A percentile compares a stretch with the other conserved stretches of the same genome.
Evolutionary conservation across 2,797 vertebrate species (phyloP).

Genomic region (Luscinia luscinia): DNA sequence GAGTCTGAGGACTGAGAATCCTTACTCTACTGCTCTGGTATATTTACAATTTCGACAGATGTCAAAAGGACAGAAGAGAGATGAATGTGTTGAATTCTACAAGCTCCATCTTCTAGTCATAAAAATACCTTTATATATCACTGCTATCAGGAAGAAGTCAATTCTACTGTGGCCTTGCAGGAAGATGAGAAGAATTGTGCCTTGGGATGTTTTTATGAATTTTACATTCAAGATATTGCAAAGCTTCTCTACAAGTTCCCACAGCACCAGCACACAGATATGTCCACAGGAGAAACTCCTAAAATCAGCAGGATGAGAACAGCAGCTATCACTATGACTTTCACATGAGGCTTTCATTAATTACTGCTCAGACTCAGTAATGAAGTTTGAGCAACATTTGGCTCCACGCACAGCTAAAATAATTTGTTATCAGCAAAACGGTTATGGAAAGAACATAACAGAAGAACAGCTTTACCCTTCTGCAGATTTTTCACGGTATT

Average conservation of each 20-base stretch:
- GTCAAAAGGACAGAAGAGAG: background rate
- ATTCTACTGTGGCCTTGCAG: background rate
- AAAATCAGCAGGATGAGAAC: background rate
- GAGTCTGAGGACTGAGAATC: background rate
- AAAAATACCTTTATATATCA: background rate
- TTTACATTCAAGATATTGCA: background rate
- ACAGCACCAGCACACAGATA: background rate
- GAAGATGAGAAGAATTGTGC: background rate
- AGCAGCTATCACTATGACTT: background rate
- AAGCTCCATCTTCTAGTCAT: background rate
- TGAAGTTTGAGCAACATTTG: background rate
- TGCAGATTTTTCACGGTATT: background rate
- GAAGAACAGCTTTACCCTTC: background rate
- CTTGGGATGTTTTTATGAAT: background rate
- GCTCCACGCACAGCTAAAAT: background rate
- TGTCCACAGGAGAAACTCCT: background rate
- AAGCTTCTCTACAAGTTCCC: background rate
- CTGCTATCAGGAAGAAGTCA: background rate
- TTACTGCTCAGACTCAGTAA: background rate
- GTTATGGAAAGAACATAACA: background rate
- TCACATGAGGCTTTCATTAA: background rate
- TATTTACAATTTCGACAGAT: background rate
- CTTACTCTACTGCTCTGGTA: background rate
- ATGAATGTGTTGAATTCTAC: background rate
- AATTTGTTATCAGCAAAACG: background rate